Percentiles rank a stretch among this genome's conserved stretches.
These are phyloP conservation scores for Streblospio benedicti DNA, from an alignment of 1,140 invertebrate genomes.

Conservation along the genomic window DNA sequence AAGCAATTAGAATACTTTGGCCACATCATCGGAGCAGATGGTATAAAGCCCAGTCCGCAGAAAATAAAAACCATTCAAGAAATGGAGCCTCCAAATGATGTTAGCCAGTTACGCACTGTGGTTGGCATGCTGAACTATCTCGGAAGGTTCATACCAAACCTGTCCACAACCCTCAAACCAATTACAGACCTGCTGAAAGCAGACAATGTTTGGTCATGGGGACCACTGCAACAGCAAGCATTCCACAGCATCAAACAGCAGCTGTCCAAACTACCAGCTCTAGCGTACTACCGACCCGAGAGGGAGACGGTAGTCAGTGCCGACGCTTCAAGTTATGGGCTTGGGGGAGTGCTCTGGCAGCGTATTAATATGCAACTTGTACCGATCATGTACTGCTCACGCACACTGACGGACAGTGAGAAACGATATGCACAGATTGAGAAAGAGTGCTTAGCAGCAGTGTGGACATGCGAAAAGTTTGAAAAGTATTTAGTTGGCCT, in stretches of 20 bases:
- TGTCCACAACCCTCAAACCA: slow-evolving; percentile 26
- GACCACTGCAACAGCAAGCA: not conserved
- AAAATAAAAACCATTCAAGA: not conserved
- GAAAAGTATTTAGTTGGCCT: slow-evolving; percentile 48
- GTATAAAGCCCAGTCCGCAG: not conserved
- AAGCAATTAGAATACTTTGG: not conserved
- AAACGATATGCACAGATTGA: slow-evolving; percentile 26
- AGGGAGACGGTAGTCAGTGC: slow-evolving; percentile 16
- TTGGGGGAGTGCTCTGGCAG: slow-evolving; percentile 22
- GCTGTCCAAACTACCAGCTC: slow-evolving; percentile 1
- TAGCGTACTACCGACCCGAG: slow-evolving; percentile 6
- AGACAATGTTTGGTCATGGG: slow-evolving; percentile 9
- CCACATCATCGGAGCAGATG: not conserved
- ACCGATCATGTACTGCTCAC: slow-evolving; percentile 21
- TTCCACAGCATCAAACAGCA: slow-evolving; percentile 6
- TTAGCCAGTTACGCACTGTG: slow-evolving; percentile 21
- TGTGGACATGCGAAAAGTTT: slow-evolving; percentile 47
- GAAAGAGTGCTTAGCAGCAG: slow-evolving; percentile 18
- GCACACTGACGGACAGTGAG: slow-evolving; percentile 23
- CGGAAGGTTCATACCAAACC: slow-evolving; percentile 34
- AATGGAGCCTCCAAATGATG: slow-evolving; percentile 1
- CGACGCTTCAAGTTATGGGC: slow-evolving; percentile 20
- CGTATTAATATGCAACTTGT: slow-evolving; percentile 10
- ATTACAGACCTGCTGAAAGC: slow-evolving; percentile 16
- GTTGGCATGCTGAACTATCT: slow-evolving; percentile 43